phyloP scores from a whole-genome alignment of 2,113 vertebrate species.

The Paramormyrops kingsleyae region DNA sequence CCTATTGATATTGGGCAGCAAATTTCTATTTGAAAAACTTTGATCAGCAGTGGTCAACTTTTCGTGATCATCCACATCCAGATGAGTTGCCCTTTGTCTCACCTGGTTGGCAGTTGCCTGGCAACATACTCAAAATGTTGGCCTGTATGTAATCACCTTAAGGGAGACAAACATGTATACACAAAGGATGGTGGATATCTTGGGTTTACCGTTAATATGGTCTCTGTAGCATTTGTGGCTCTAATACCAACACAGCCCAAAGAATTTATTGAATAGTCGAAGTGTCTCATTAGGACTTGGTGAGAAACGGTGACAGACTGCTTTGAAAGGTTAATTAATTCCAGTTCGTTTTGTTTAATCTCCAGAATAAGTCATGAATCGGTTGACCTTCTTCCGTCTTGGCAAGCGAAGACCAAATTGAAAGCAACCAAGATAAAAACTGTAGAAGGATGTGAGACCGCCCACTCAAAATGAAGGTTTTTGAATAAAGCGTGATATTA shows the following conservation, averaged over 20 bases:
- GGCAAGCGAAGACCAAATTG: background rate
- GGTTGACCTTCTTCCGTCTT: background rate
- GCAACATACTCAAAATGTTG: background rate
- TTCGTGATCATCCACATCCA: background rate
- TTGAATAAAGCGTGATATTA: background rate
- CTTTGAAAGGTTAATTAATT: conserved; percentile 5
- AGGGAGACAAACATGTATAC: background rate
- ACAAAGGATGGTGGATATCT: background rate
- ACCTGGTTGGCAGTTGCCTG: background rate
- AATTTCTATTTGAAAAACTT: background rate
- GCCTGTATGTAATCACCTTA: background rate
- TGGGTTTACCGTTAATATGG: background rate
- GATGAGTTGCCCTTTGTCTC: background rate
- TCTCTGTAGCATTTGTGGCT: background rate
- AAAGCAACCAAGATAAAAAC: background rate
- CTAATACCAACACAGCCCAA: background rate
- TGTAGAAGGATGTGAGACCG: background rate
- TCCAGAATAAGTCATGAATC: background rate
- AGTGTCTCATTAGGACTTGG: background rate
- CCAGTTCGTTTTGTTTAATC: background rate
- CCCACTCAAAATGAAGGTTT: conserved; percentile 5
- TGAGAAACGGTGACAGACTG: background rate
- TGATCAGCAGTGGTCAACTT: background rate
- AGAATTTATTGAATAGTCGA: background rate
- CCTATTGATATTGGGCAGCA: background rate